Base-by-base conservation (phyloP, 2,888 invertebrate species). In the Callyntrura sp. region DNA sequence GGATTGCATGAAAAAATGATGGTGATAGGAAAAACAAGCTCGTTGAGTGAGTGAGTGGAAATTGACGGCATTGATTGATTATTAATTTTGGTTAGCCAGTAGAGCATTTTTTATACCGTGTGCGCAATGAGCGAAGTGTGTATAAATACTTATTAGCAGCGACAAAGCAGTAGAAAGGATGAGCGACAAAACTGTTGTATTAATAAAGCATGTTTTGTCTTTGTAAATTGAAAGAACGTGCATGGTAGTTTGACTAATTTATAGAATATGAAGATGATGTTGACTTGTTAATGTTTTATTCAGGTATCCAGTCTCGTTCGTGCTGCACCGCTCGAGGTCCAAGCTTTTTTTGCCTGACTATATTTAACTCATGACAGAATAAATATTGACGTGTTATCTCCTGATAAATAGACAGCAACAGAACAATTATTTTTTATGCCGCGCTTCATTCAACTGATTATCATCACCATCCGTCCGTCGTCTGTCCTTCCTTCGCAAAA, bases 11-110 rank as follows among this genome's bases (percentile, higher is more conserved):
- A 78, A 55, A 78, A 55, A n/a, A n/a, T 14, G 11, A 23, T 55
- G 25, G 28, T 78, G 78, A n/a, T n/a, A n/a, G n/a, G 25, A 55
- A 55, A 55, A 78, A 78, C 51, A 55, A 28, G 78, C 55, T 78
- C n/a, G 78, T 78, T 78, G 55, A 55, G 78, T 78, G 55, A 78
- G n/a, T n/a, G n/a, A n/a, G 78, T 65, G 48, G 57, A 43, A 76
- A 48, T 55, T 65, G 86, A 68, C 87, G 87, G 81, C 43, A 87
- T 87, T 87, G 87, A 87, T 87, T 87, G 87, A 87, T 87, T 87
- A 87, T 87, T 86, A 86, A 86, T 86, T 83, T 79, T 35, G 17
- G 25, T 28, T 17, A 17, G 55, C 14, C 23, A 0, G n/a, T 55
- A n/a, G n/a, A n/a, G n/a, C n/a, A n/a, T n/a, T n/a, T n/a, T n/a